Evolutionary conservation across 2,113 vertebrate species (phyloP).

Genomic region (Gopherus flavomarginatus): DNA sequence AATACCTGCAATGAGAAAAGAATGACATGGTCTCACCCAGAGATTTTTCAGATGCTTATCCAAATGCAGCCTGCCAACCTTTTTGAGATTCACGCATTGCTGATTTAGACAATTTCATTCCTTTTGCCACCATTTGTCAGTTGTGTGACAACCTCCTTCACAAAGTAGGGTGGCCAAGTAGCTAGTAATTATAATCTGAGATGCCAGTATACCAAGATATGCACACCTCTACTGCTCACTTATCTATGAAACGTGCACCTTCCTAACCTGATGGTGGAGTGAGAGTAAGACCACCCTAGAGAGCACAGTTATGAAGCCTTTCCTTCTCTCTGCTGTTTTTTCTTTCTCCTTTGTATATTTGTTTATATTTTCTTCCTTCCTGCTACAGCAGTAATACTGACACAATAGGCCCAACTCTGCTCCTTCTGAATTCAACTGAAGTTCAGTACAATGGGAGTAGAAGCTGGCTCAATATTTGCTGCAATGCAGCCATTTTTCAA

Average conservation of each 20-base stretch:
- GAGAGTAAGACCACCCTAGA: neutral
- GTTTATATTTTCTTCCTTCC: neutral
- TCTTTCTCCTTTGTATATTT: neutral
- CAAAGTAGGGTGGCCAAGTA: neutral
- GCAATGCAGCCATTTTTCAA: neutral
- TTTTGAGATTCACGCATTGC: neutral
- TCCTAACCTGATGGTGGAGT: neutral
- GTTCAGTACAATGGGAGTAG: neutral
- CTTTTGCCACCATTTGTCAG: neutral
- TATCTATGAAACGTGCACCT: neutral
- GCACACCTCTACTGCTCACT: neutral
- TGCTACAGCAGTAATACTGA: neutral
- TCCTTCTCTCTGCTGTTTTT: neutral
- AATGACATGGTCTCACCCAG: neutral
- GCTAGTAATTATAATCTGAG: neutral
- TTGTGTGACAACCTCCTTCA: neutral
- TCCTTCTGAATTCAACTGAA: neutral
- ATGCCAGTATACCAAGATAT: neutral
- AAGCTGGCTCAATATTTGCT: neutral
- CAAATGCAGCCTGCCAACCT: neutral
- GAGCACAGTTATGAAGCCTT: neutral
- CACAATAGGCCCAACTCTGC: neutral
- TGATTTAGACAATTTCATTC: neutral
- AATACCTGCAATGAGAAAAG: fast-evolving
- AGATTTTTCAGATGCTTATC: neutral